These are phyloP conservation scores for Thera britannica DNA, from an alignment of 2,888 invertebrate genomes.

Conservation along the genomic window DNA sequence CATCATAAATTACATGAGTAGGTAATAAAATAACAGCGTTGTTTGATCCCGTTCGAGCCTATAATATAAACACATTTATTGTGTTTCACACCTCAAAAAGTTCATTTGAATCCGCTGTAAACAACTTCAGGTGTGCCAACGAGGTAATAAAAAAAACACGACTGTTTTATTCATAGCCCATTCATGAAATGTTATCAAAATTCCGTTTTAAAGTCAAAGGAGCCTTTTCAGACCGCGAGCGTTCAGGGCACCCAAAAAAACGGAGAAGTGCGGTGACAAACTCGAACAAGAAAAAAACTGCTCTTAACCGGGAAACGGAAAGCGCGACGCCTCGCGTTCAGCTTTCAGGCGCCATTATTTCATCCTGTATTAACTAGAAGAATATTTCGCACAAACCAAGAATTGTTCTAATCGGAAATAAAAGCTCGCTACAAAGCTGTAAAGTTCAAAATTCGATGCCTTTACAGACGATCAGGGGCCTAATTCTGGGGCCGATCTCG, in stretches of 20 bases:
- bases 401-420: conserved; percentile 52
- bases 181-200: conserved; percentile 51
- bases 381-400: conserved; percentile 54
- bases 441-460: conserved; percentile 63
- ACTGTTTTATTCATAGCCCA: conserved; percentile 32
- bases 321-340: conserved; percentile 67
- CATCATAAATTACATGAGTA: conserved; percentile 57
- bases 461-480: conserved; percentile 49
- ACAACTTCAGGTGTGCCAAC: conserved; percentile 30
- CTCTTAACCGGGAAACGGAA: conserved; percentile 64
- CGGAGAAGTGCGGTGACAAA: conserved; percentile 57
- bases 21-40: conserved; percentile 53
- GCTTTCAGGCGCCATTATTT: conserved; percentile 73
- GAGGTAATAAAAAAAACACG: conserved; percentile 32
- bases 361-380: conserved; percentile 63
- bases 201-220: conserved; percentile 52
- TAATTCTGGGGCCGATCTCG: too few species aligned
- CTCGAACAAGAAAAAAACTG: conserved; percentile 58
- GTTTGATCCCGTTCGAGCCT: conserved; percentile 41
- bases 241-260: conserved; percentile 56
- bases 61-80: conserved; percentile 34
- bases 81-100: conserved; percentile 29
- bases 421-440: conserved; percentile 51
- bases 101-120: conserved; percentile 34
- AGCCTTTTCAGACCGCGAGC: conserved; percentile 50